A percentile compares a stretch with the other conserved stretches of the same genome.
Conservation (phyloP, 2,888 invertebrate species). For the Trichopria drosophilae region DNA sequence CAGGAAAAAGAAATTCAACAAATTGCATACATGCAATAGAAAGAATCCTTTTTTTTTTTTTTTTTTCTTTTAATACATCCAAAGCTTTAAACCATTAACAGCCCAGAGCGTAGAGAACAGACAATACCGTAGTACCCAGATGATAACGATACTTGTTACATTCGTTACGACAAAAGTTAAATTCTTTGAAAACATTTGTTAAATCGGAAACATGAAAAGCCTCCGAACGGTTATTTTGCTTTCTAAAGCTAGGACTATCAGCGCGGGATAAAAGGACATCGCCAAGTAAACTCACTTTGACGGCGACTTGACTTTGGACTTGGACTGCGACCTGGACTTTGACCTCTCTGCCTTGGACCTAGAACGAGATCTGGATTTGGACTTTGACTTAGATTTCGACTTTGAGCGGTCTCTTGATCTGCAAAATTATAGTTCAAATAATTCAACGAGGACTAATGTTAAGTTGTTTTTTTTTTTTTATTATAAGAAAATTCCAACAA, state of each 20-base stretch:
- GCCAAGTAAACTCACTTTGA: slow-evolving; percentile 61
- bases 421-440: slow-evolving; percentile 50
- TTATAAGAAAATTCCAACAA: not conserved
- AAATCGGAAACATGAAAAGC: too few species aligned
- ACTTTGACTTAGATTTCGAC: slow-evolving; percentile 67
- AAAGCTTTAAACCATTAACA: too few species aligned
- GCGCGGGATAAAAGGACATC: too few species aligned
- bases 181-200: too few species aligned
- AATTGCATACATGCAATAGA: not conserved
- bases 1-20: slow-evolving; percentile 1
- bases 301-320: slow-evolving; percentile 61
- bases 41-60: slow-evolving; percentile 9
- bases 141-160: too few species aligned
- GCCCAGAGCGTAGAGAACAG: too few species aligned
- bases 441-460: slow-evolving; percentile 30
- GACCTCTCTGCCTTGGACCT: slow-evolving; percentile 63
- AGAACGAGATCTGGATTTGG: slow-evolving; percentile 68
- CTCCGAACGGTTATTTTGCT: not conserved
- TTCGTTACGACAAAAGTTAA: too few species aligned
- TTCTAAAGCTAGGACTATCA: too few species aligned
- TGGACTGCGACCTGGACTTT: slow-evolving; percentile 63
- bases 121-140: too few species aligned
- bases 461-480: slow-evolving; percentile 9
- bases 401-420: slow-evolving; percentile 70
- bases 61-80: slow-evolving; percentile 5